These are phyloP conservation scores for Crossaster papposus DNA, from an alignment of 53 echinoderm and acorn worm genomes.

Conservation along the genomic window DNA sequence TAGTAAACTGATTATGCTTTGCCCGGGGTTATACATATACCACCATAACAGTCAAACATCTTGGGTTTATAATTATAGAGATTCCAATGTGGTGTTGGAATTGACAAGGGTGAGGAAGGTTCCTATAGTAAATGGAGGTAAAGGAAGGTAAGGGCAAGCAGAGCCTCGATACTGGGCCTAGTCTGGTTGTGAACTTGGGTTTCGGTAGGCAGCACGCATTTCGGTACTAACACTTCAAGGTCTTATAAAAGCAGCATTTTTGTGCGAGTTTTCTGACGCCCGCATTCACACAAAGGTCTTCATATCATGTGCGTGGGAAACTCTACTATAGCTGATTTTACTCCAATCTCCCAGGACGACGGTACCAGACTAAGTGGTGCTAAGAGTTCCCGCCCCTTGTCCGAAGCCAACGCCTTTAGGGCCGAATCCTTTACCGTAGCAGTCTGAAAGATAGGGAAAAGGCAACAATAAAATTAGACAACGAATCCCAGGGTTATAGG, in stretches of 20 bases:
- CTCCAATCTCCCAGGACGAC: not conserved
- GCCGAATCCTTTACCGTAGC: slow-evolving; percentile 81
- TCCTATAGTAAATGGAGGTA: no score
- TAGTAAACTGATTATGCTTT: no score
- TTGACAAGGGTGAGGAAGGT: no score
- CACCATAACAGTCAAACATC: no score
- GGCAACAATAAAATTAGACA: not conserved
- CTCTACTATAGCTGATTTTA: not conserved
- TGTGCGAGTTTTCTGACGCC: not conserved
- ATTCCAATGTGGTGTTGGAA: no score
- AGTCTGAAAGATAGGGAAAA: slow-evolving; percentile 45
- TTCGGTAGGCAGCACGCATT: not conserved
- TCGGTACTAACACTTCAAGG: not conserved
- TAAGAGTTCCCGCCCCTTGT: slow-evolving; percentile 67
- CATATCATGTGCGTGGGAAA: not conserved
- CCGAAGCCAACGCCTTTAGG: slow-evolving; percentile 83
- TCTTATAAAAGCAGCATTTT: no score
- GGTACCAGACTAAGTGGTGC: slow-evolving; percentile 21
- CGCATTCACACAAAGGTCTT: not conserved
- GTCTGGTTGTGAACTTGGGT: no score
- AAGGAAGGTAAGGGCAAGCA: no score
- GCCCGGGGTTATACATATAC: no score
- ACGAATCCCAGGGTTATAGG: no score
- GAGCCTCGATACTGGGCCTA: no score
- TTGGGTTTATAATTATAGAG: no score